Percentiles rank a stretch among this genome's conserved stretches.
phyloP scores from a whole-genome alignment of 2,797 vertebrate species.

The Argya squamiceps region DNA sequence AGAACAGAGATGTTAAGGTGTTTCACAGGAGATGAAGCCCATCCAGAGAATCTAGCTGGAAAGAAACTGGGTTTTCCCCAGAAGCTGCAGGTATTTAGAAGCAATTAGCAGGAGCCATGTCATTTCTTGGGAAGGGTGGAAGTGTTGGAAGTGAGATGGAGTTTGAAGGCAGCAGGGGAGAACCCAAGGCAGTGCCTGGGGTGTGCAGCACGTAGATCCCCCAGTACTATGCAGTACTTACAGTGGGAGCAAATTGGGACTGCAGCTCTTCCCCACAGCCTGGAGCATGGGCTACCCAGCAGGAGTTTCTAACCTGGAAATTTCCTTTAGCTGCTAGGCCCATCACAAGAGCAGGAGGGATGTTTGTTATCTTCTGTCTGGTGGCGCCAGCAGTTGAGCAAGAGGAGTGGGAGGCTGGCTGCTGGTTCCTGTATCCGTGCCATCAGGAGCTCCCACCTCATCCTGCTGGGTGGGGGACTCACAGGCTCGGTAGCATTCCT shows the following conservation, averaged over 20 bases:
- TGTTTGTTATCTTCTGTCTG: background rate
- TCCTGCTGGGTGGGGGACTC: background rate
- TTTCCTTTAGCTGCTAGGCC: background rate
- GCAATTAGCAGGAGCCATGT: background rate
- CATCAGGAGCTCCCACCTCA: background rate
- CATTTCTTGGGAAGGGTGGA: background rate
- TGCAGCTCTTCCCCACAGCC: background rate
- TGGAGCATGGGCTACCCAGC: background rate
- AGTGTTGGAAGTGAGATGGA: background rate
- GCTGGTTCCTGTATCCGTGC: background rate
- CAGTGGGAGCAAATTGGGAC: background rate
- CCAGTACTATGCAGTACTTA: rapidly evolving
- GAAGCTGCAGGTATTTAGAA: background rate
- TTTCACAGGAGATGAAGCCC: background rate
- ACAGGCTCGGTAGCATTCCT: background rate
- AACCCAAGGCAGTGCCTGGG: background rate
- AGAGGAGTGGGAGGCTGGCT: background rate
- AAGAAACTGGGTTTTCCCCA: background rate
- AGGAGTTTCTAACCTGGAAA: background rate
- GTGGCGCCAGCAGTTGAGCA: conserved; percentile 11
- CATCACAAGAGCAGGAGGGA: background rate
- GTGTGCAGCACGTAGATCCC: background rate
- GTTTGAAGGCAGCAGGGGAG: background rate
- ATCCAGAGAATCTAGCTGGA: background rate
- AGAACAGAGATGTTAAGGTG: background rate